Conservation (phyloP, 2,113 vertebrate species). For the Chionodraco myersi region DNA sequence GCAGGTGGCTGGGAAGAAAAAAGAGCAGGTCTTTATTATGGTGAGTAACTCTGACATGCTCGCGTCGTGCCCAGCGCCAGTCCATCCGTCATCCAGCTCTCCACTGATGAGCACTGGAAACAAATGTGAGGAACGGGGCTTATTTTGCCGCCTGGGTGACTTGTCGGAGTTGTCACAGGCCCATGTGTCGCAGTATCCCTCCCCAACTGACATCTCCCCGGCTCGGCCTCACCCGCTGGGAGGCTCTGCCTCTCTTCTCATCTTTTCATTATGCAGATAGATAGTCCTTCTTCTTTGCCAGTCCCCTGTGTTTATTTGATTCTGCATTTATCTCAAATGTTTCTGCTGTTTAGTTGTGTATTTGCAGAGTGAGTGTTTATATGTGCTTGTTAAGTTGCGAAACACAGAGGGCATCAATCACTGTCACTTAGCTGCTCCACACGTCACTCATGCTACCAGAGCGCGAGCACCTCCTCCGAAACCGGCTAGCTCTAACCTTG, state of each 20-base stretch:
- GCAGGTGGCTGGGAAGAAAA: conserved; percentile 58
- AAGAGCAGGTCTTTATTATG: conserved; percentile 74
- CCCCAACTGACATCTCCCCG: conserved; percentile 56
- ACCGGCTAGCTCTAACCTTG: conserved; percentile 58
- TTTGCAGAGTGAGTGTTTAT: conserved; percentile 49
- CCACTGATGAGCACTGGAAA: conserved; percentile 80
- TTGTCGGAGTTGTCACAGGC: conserved; percentile 72
- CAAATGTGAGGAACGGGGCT: conserved; percentile 75
- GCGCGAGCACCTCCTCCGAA: conserved; percentile 39
- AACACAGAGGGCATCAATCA: conserved; percentile 87
- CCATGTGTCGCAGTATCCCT: conserved; percentile 54
- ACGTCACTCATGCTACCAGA: conserved; percentile 72
- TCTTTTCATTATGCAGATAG: conserved; percentile 67
- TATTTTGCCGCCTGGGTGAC: conserved; percentile 79
- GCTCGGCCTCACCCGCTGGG: conserved; percentile 65
- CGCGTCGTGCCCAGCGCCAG: conserved; percentile 73
- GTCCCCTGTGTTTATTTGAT: conserved; percentile 71
- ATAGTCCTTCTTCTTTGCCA: conserved; percentile 14
- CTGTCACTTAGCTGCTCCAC: conserved; percentile 81
- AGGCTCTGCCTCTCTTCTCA: conserved; percentile 53
- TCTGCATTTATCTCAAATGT: conserved; percentile 76
- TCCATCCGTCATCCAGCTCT: conserved; percentile 80
- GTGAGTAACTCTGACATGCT: conserved; percentile 78
- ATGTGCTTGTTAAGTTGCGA: conserved; percentile 69
- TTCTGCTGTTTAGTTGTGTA: conserved; percentile 66